Conservation (phyloP, 2,888 invertebrate species). For the Phaedon cochleariae region DNA sequence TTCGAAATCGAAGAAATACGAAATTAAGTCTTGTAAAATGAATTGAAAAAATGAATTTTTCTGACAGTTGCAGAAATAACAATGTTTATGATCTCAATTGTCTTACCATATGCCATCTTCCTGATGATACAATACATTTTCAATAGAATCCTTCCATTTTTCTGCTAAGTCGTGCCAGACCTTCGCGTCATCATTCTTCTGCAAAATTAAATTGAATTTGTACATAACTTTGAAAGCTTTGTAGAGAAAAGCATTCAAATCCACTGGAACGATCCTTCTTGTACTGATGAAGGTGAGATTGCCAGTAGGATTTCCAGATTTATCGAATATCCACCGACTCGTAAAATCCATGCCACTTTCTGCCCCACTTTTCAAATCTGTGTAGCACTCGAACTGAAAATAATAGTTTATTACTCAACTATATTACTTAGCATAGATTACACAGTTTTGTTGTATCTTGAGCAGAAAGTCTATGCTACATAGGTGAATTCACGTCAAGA, state of each 20-base stretch:
- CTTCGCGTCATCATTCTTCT: conserved; percentile 62
- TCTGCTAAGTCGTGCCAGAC: conserved; percentile 62
- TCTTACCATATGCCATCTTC: conserved; percentile 78
- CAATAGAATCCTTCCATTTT: conserved; percentile 69
- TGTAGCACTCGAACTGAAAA: conserved; percentile 65
- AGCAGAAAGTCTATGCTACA: too few relatives aligned
- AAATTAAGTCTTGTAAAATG: too few relatives aligned
- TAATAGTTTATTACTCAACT: too few relatives aligned
- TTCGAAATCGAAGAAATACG: too few relatives aligned
- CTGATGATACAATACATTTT: conserved; percentile 80
- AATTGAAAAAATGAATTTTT: too few relatives aligned
- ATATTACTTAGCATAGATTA: too few relatives aligned
- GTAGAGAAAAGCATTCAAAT: conserved; percentile 81
- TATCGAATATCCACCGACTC: conserved; percentile 76
- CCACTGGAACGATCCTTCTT: conserved; percentile 78
- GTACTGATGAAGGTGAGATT: conserved; percentile 73
- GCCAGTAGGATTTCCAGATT: conserved; percentile 58
- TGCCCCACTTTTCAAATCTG: conserved; percentile 66
- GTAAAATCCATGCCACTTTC: conserved; percentile 93
- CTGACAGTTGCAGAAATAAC: too few relatives aligned
- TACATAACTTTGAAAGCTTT: conserved; percentile 72
- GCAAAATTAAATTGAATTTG: conserved; percentile 67
- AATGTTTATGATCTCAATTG: too few relatives aligned
- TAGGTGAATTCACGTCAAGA: too few relatives aligned
- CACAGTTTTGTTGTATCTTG: too few relatives aligned